Conservation (phyloP, 1,140 invertebrate species). For the Camponotus vicinus region DNA sequence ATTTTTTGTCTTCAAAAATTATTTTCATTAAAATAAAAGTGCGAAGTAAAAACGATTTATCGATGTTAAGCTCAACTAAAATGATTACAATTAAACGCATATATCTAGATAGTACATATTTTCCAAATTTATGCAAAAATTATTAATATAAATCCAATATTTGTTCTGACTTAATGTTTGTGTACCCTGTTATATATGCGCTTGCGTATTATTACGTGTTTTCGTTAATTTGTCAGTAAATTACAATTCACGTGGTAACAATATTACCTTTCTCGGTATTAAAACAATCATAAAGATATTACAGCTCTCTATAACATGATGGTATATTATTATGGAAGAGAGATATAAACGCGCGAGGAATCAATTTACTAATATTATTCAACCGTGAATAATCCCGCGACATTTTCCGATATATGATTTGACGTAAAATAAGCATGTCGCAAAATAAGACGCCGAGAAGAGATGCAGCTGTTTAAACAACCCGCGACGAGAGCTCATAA, state of each 20-base stretch:
- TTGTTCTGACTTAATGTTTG: not conserved
- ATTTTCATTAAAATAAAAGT: not conserved
- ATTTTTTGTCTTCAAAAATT: not conserved
- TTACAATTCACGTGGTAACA: not conserved
- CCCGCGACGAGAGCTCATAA: not conserved
- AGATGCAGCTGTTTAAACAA: conserved; percentile 38
- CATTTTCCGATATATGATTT: not conserved
- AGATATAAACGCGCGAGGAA: not conserved
- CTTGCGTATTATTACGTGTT: not conserved
- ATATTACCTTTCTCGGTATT: not conserved
- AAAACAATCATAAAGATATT: conserved; percentile 22
- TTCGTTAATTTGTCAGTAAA: not conserved
- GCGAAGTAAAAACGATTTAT: not conserved
- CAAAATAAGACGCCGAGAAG: not conserved
- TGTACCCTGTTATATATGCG: not conserved
- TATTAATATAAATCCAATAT: conserved; percentile 22
- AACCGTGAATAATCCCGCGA: not conserved
- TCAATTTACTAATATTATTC: not conserved
- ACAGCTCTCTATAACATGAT: not conserved
- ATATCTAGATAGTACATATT: not conserved
- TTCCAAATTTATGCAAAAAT: not conserved
- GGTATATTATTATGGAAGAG: not conserved
- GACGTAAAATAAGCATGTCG: not conserved
- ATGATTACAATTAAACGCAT: not conserved
- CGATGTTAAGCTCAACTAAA: not conserved